Evolutionary conservation across 2,797 vertebrate species (phyloP), one percentile per base, ranked within the genome.

Genomic region (Rousettus madagascariensis): DNA sequence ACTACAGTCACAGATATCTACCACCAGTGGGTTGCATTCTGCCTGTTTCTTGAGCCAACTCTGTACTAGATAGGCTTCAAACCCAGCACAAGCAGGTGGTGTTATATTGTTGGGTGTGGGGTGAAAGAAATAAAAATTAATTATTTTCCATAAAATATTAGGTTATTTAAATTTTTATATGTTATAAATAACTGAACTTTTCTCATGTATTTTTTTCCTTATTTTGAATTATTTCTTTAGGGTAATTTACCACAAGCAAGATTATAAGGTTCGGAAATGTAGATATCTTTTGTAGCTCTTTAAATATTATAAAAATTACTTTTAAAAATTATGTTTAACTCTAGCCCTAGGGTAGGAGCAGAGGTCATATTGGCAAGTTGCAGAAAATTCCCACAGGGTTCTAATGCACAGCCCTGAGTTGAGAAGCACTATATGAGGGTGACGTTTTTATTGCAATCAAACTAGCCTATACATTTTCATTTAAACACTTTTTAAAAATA

Each of bases 161-260:
- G 17, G 6, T 33, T 78, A 26, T 43, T 97, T 74, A 92, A 85
- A 75, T 43, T 80, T 77, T 92, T 63, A 96, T 57, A 19, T 87
- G 57, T 59, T 86, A 74, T 91, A 96, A 93, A 84, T 89, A 90
- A 71, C 19, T 87, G 72, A 92, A 57, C 6, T 53, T n/a, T 33
- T 91, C 43, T 87, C 43, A 51, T 46, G 13, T 46, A 55, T 15
- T 0, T 78, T 78, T 90, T 49, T 38, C 8, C 4, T 15, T 15
- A 24, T 59, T n/a, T 33, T 33, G 46, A 95, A 78, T 80, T 71
- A 59, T 38, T 93, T 91, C 26, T 72, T 65, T 49, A 93, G 77
- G 66, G 87, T 85, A 57, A 77, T 51, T 84, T 92, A 63, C 22
- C 24, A 82, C 16, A 82, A 83, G 6, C 68, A 36, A 93, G 61